Conservation (phyloP, 2,888 invertebrate genomes). For the Miltochrista miniata region DNA sequence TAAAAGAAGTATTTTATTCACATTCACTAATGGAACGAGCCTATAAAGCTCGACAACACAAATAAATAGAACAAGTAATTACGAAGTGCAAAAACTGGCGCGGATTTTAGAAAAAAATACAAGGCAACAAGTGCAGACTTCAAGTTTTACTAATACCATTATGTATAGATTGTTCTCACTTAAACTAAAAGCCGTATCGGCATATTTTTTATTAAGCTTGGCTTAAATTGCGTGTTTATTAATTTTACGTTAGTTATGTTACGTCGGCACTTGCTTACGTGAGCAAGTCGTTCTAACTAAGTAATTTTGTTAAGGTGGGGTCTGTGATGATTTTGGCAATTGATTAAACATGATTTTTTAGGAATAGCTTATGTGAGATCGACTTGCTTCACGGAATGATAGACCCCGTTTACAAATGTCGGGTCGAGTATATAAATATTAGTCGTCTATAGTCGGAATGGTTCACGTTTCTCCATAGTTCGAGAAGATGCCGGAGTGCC, state of each 20-base stretch:
- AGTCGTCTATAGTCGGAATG: constrained; percentile 87
- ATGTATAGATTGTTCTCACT: constrained; percentile 59
- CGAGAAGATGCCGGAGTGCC: constrained; percentile 68
- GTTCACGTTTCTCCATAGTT: constrained; percentile 85
- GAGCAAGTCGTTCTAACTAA: constrained; percentile 52
- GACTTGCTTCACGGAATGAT: constrained; percentile 51
- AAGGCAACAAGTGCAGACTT: constrained; percentile 84
- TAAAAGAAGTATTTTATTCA: constrained; percentile 74
- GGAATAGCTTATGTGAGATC: constrained; percentile 46
- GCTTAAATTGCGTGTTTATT: constrained; percentile 78
- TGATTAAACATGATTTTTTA: constrained; percentile 36
- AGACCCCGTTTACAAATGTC: constrained; percentile 26
- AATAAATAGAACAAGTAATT: constrained; percentile 55
- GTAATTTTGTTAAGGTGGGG: constrained; percentile 32
- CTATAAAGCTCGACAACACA: constrained; percentile 69
- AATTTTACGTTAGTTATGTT: constrained; percentile 72
- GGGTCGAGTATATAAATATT: constrained; percentile 18
- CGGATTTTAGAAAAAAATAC: constrained; percentile 74
- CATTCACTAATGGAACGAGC: constrained; percentile 59
- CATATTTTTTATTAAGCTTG: constrained; percentile 70
- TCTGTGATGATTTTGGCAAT: constrained; percentile 38
- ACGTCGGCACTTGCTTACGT: constrained; percentile 57
- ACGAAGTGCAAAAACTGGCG: constrained; percentile 64
- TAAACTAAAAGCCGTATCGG: constrained; percentile 76
- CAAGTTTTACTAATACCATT: constrained; percentile 77